Evolutionary conservation across 1,140 invertebrate genomes (phyloP), one percentile per base, ranked within the genome.

Genomic region (Zophobas atratus): DNA sequence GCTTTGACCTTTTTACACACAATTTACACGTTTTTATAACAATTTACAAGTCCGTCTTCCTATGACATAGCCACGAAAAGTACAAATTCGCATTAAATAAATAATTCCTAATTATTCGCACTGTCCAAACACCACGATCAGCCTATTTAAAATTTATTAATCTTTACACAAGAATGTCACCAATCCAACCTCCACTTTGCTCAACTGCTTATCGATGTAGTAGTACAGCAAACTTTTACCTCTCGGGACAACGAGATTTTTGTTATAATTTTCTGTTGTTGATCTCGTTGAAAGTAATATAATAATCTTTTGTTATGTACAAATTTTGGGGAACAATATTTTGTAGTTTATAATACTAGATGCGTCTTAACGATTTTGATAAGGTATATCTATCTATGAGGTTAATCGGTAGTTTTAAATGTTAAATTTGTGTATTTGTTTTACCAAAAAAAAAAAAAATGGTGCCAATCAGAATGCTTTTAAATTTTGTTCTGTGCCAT

Each of bases 301-400:
- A 34, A 67, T 67, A 43, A 67, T 67, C 60, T 39, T 73, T 55
- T 55, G 49, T 70, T 70, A 70, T 76, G 60, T 70, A 76, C 57
- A 76, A 70, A 67, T 76, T 70, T 67, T 60, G 3, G 75, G 75
- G 75, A 76, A 67, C 75, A 76, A 76, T 76, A 76, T 76, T 76
- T 76, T 51, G 75, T 76, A 76, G 75, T 51, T 53, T 67, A 67
- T 67, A 4, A 67, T 41, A 67, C 43, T 67, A 67, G 60, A 43
- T 38, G 39, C 60, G 20, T 67, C 60, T 32, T 67, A 67, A 67
- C 60, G 39, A 67, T 67, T 67, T 67, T 67, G 60, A 67, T 67
- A 67, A 36, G 38, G 60, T 67, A 63, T 63, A 67, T 6, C 8
- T 60, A 60, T 32, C 35, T 32, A 20, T 20, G 20, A 46, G 49